Evolutionary conservation across 2,797 vertebrate genomes (phyloP).

Genomic region (Taenioides sp.): DNA sequence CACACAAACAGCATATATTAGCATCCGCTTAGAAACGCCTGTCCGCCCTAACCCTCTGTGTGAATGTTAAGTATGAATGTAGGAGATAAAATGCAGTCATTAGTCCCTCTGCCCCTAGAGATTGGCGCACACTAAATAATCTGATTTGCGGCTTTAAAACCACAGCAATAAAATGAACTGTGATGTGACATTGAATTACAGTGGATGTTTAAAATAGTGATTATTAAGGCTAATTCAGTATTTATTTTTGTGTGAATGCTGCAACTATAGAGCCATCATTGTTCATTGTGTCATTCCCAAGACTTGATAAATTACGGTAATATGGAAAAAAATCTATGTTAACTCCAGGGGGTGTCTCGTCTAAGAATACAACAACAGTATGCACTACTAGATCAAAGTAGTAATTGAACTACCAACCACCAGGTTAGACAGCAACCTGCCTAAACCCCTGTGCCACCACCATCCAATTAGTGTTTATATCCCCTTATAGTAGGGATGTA

Average conservation of each 20-base stretch:
- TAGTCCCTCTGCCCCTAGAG: constrained; percentile 17
- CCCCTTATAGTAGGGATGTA: no score
- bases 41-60: constrained; percentile 23
- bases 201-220: neutral
- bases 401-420: neutral
- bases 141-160: constrained; percentile 14
- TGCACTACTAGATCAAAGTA: neutral
- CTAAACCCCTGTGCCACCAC: neutral
- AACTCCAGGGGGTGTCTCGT: neutral
- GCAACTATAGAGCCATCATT: neutral
- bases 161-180: constrained; percentile 14
- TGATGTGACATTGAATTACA: neutral
- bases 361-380: neutral
- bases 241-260: neutral
- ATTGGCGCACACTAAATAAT: constrained; percentile 12
- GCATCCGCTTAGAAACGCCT: constrained; percentile 38
- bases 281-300: neutral
- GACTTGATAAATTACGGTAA: neutral
- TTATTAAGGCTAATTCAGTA: neutral
- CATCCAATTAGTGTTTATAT: no score
- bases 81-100: constrained; percentile 30
- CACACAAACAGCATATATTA: constrained; percentile 37
- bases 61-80: constrained; percentile 33
- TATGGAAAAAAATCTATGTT: neutral
- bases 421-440: neutral